Conservation (phyloP, 2,797 vertebrate species). For the Peromyscus melanophrys region DNA sequence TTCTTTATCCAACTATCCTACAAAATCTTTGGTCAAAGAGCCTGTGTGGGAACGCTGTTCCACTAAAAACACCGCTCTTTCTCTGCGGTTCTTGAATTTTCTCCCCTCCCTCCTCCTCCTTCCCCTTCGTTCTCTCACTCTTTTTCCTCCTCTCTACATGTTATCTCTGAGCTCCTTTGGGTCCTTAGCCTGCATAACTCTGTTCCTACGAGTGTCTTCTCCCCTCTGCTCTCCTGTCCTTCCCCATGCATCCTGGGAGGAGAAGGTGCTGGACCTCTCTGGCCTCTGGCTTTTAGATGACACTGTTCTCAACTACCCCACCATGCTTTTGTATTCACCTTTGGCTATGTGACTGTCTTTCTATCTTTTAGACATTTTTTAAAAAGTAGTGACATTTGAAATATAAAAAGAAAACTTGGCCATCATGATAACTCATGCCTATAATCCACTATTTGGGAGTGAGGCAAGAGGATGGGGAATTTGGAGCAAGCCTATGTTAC, state of each 20-base stretch:
- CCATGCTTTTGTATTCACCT: neutral
- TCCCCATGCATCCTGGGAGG: neutral
- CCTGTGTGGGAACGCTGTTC: neutral
- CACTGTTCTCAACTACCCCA: neutral
- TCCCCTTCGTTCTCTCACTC: neutral
- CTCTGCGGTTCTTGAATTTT: neutral
- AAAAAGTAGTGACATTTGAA: constrained; percentile 5
- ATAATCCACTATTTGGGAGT: neutral
- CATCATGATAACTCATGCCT: neutral
- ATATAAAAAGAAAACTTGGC: neutral
- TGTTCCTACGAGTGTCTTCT: neutral
- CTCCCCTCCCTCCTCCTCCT: neutral
- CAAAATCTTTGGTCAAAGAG: neutral
- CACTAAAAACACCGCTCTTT: neutral
- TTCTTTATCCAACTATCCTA: constrained; percentile 11
- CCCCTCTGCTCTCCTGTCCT: neutral
- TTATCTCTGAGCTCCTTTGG: neutral
- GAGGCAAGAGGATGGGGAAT: neutral
- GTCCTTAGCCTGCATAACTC: neutral
- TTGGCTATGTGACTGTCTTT: neutral
- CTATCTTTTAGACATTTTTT: neutral
- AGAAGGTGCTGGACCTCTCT: neutral
- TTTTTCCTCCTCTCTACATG: neutral
- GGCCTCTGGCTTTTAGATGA: neutral
- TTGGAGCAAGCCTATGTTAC: neutral